Conservation (phyloP, 2,113 vertebrate genomes). For the rabbit (Oryctolagus cuniculus) region mOryCun1.1 NC_091449.1:41202501-41203000, state of each 20-base stretch:
- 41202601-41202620: neutral
- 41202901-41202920: neutral
- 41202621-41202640: neutral
- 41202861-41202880: neutral
- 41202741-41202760: conserved; percentile 3
- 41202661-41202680: rapidly evolving
- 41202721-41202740: neutral
- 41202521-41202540: neutral
- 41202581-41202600: neutral
- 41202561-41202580: neutral
- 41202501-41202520: too few relatives aligned
- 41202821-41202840: neutral
- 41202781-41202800: neutral
- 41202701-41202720: neutral
- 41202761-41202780: neutral
- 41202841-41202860: neutral
- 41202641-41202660: neutral
- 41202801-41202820: neutral
- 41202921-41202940: rapidly evolving
- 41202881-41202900: neutral
- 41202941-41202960: neutral
- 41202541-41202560: neutral
- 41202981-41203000: neutral
- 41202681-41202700: neutral
- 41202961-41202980: neutral